Conservation (phyloP, 2,888 invertebrate species). For the Lepeophtheirus nordmannii region DNA sequence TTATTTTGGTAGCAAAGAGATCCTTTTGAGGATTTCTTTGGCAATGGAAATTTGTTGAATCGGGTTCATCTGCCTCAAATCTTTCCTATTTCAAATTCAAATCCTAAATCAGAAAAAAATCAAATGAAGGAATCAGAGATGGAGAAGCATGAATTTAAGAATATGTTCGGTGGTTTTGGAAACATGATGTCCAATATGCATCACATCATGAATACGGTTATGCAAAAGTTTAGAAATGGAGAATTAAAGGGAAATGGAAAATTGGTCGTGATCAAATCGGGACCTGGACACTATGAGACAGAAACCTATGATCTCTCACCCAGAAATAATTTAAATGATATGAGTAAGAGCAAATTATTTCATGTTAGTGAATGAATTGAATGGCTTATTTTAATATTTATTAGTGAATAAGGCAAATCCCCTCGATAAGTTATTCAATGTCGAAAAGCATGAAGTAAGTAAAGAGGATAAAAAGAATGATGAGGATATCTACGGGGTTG, state of each 20-base stretch:
- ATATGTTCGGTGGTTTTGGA: background rate
- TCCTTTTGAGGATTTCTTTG: background rate
- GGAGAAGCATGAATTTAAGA: background rate
- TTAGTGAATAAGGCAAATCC: slow-evolving; percentile 17
- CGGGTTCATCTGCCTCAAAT: background rate
- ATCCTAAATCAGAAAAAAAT: background rate
- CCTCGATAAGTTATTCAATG: slow-evolving; percentile 9
- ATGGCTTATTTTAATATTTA: background rate
- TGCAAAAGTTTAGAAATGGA: background rate
- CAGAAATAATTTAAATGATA: background rate
- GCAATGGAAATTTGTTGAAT: background rate
- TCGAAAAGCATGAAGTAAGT: background rate
- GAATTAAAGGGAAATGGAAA: background rate
- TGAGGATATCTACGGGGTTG: background rate
- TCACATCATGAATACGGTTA: background rate
- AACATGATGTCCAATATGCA: background rate
- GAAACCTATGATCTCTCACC: slow-evolving; percentile 13
- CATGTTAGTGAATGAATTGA: background rate
- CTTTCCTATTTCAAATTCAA: background rate
- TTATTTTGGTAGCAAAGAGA: background rate
- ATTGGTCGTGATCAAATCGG: slow-evolving; percentile 10
- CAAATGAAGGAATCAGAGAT: background rate
- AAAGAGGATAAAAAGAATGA: background rate
- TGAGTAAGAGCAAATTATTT: slow-evolving; percentile 8
- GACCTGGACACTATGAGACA: slow-evolving; percentile 6